Evolutionary conservation across 2,888 invertebrate species (phyloP), one percentile per base, ranked within the genome.

Genomic region (Nephrocerus scutellatus): DNA sequence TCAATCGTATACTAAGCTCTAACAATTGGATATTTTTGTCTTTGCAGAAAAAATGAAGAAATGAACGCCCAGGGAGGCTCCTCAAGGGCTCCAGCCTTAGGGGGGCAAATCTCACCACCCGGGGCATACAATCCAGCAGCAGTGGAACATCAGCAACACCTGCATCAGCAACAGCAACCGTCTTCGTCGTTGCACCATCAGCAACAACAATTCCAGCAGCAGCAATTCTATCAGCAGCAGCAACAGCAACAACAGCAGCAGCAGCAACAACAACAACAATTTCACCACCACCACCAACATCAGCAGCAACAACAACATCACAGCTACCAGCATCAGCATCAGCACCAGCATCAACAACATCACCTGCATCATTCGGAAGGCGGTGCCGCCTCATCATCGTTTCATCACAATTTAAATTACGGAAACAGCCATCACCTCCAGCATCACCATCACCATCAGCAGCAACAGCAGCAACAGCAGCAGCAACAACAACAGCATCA

Each of bases 61-160:
- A 68, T 68, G 68, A 68, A 64, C 59, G 62, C 62, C 62, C 68
- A 66, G 60, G 63, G 63, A 58, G 67, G 67, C 67, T 68, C 68
- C 66, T 66, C 66, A 62, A 66, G 66, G 65, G 69, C 68, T 63
- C 66, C 68, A 68, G 66, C 67, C 67, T 67, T 66, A 64, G 68
- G 67, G 67, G 66, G 67, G 67, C 67, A 66, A 59, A 63, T 64
- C 55, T 66, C 68, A 63, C 68, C 66, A 61, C 61, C 61, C 55
- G 65, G 66, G 58, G 63, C 60, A 46, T 56, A 56, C 48, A 53
- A 52, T 49, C 43, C 59, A 57, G 48, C 48, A 42, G 42, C 47
- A 36, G 51, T 51, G 41, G 51, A 51, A 50, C 54, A 57, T 21
- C 51, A 44, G 26, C 46, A 48, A 29, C 52, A 50, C 20, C 50